phyloP scores from a whole-genome alignment of 2,113 vertebrate genomes.

The Rhegmatorhina hoffmannsi region DNA sequence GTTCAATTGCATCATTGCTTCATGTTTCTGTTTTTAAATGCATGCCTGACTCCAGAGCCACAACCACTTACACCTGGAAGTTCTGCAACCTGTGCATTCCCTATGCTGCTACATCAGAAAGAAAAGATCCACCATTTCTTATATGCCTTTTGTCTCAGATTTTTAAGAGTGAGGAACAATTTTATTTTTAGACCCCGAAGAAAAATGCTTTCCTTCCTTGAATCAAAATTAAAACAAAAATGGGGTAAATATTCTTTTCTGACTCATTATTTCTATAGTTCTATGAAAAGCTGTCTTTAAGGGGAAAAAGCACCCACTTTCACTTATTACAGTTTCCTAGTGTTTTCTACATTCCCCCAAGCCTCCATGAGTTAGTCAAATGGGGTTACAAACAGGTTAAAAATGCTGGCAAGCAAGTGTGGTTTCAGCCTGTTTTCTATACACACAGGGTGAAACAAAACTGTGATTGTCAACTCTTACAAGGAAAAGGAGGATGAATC shows the following conservation, averaged over 20 bases:
- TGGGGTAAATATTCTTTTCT: background rate
- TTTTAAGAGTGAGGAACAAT: background rate
- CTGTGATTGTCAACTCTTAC: background rate
- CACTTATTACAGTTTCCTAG: background rate
- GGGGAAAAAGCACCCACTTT: accelerated
- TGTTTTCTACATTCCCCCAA: accelerated
- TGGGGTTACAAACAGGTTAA: background rate
- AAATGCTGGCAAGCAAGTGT: background rate
- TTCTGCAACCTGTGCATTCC: background rate
- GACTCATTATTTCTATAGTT: background rate
- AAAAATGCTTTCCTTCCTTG: background rate
- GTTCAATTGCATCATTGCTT: background rate
- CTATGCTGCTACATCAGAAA: background rate
- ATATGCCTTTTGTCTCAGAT: background rate
- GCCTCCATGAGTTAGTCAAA: background rate
- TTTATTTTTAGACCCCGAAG: background rate
- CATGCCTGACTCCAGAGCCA: background rate
- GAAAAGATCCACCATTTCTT: background rate
- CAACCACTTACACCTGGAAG: background rate
- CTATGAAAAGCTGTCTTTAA: background rate
- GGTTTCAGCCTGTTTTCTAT: background rate
- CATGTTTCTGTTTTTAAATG: background rate
- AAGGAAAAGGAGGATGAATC: background rate
- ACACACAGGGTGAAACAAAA: background rate
- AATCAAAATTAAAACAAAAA: background rate